Evolutionary conservation across 1,140 invertebrate genomes (phyloP).

Genomic region (Drosophila sulfurigaster): DNA sequence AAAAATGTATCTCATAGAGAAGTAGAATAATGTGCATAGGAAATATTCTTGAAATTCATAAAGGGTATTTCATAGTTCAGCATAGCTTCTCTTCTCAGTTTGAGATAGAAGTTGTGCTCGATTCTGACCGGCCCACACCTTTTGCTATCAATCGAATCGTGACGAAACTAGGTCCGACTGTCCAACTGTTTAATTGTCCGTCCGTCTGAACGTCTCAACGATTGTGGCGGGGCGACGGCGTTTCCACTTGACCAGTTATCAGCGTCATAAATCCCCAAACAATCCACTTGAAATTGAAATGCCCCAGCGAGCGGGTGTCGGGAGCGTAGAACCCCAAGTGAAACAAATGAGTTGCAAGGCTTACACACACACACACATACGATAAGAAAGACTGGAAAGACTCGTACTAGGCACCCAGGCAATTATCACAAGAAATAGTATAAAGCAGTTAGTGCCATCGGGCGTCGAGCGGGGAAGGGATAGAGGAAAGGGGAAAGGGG

Average conservation of each 20-base stretch:
- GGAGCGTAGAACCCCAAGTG: conserved; percentile 54
- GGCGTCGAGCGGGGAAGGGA: neutral
- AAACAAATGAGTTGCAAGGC: conserved; percentile 74
- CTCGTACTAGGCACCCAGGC: conserved; percentile 48
- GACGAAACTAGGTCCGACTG: conserved; percentile 50
- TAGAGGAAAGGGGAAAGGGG: neutral
- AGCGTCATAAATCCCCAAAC: conserved; percentile 78
- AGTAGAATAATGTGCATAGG: neutral
- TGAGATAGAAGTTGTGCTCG: conserved; percentile 16
- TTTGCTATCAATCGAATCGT: conserved; percentile 66
- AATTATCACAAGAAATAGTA: conserved; percentile 30
- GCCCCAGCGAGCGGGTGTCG: conserved; percentile 38
- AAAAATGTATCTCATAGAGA: neutral
- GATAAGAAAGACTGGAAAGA: conserved; percentile 60
- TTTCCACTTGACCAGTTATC: conserved; percentile 78
- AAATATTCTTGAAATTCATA: neutral
- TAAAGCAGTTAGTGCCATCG: conserved; percentile 7
- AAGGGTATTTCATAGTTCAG: neutral
- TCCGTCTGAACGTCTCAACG: neutral
- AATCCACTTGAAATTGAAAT: conserved; percentile 74
- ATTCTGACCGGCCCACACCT: conserved; percentile 47
- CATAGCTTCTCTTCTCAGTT: neutral
- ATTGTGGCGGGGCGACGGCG: conserved; percentile 27
- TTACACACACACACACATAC: conserved; percentile 23
- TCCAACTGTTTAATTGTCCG: conserved; percentile 12